Base-by-base conservation (phyloP, 2,797 vertebrate species). In the Dryobates pubescens region DNA sequence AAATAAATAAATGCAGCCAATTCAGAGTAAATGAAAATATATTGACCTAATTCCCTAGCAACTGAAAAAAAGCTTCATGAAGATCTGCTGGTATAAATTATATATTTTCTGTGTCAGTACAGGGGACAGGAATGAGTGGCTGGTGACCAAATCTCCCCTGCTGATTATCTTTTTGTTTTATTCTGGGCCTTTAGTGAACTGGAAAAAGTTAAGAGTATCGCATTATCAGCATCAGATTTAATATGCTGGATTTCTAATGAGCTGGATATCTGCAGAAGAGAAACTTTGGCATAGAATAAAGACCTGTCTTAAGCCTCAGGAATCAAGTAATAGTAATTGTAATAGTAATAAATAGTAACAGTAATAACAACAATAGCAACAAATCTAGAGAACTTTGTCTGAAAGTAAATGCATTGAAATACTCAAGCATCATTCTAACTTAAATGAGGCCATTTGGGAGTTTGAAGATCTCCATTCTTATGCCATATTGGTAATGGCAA, bases 11-110 rank as follows among this genome's bases (percentile, higher is more conserved):
- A 69, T 69, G 18, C 10, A 81, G 27, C 38, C 36, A 86, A 63
- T 88, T 92, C 49, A 77, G 47, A 75, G 62, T 59, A 88, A 93
- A 86, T 86, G 32, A 91, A 96, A 96, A 89, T 14, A 34, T 86
- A 95, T 70, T 94, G 94, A 91, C 87, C 71, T 94, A 68, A 94
- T 96, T 96, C 95, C 53, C 36, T 54, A 74, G 32, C 3, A 3
- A 54, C 34, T 75, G 49, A 57, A 92, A 38, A 36, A 86, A 71
- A 91, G 57, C 27, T 82, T 12, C 43, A 62, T 22, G 77, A 88
- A 83, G 82, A 84, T 12, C 19, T 93, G 20, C 59, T 88, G 10
- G 9, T 47, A 78, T 88, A 90, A 92, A 93, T 95, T 90, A 88
- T 88, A 17, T 51, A 92, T 94, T 91, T 94, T 77, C 23, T 82